phyloP scores from a whole-genome alignment of 2,113 vertebrate species.

The Lynx canadensis region DNA sequence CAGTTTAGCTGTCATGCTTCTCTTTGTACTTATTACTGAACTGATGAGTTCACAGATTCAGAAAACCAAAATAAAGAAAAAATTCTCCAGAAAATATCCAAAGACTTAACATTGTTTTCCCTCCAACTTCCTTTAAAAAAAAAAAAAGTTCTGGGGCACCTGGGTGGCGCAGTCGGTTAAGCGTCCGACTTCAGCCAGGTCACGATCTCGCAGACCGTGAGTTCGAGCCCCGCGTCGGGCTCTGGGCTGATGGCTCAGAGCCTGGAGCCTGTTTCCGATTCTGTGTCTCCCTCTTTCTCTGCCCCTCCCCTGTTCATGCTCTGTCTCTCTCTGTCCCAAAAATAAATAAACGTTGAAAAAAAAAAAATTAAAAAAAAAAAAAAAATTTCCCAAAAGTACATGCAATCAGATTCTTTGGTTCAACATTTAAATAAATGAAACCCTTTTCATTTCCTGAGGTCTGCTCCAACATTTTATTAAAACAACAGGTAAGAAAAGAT shows the following conservation, averaged over 20 bases:
- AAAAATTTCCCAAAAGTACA: background rate
- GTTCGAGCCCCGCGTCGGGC: no score
- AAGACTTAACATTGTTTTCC: background rate
- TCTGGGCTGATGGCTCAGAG: no score
- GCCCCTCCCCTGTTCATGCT: no score
- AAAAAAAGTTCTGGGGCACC: background rate
- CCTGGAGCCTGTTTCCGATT: no score
- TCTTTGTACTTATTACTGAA: background rate
- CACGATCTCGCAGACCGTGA: no score
- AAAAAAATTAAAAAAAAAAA: no score
- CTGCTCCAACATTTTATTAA: background rate
- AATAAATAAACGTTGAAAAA: no score
- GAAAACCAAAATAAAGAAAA: background rate
- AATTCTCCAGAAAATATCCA: background rate
- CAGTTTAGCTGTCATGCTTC: background rate
- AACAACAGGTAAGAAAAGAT: background rate
- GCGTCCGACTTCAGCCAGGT: no score
- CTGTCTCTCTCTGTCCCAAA: no score
- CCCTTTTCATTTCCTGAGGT: background rate
- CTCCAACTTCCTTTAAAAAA: background rate
- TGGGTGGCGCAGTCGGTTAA: no score
- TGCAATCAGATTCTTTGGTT: background rate
- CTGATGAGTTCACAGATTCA: background rate
- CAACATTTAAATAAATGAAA: background rate
- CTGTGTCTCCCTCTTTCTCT: no score